Conservation (phyloP, 2,113 vertebrate species). For the Mustelus asterias region DNA sequence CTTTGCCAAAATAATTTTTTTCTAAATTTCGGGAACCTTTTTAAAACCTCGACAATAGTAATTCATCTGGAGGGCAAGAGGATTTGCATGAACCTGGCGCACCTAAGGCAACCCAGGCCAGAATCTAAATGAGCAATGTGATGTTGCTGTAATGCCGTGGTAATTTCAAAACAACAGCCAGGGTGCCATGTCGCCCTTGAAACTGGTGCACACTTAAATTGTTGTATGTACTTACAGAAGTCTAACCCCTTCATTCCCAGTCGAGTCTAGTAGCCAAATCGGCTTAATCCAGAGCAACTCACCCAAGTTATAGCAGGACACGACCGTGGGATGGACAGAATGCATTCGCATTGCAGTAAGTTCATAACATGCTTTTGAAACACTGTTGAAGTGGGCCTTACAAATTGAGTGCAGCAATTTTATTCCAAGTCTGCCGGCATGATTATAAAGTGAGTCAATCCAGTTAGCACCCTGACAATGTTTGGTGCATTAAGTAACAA, state of each 20-base stretch:
- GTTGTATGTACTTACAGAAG: too few species aligned
- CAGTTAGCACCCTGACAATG: background rate
- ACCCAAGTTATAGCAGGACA: background rate
- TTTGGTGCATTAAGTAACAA: background rate
- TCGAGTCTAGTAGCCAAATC: background rate
- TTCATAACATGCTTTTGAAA: background rate
- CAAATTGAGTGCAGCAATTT: background rate
- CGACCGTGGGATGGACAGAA: background rate
- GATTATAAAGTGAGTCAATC: background rate
- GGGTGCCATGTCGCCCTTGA: background rate
- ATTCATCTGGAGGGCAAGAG: background rate
- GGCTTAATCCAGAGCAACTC: background rate
- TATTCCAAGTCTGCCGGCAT: background rate
- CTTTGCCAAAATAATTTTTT: background rate
- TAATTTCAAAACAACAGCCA: background rate
- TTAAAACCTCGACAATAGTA: background rate
- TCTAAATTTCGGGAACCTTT: background rate
- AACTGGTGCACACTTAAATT: background rate
- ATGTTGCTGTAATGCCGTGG: background rate
- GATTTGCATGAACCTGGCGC: background rate
- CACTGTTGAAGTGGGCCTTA: background rate
- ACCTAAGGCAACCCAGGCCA: background rate
- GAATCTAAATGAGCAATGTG: background rate
- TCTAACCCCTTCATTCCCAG: background rate
- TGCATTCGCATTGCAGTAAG: background rate